Percentiles rank a stretch among this genome's conserved stretches.
Conservation (phyloP, 1,140 invertebrate genomes). For the Arctopsyche grandis region DNA sequence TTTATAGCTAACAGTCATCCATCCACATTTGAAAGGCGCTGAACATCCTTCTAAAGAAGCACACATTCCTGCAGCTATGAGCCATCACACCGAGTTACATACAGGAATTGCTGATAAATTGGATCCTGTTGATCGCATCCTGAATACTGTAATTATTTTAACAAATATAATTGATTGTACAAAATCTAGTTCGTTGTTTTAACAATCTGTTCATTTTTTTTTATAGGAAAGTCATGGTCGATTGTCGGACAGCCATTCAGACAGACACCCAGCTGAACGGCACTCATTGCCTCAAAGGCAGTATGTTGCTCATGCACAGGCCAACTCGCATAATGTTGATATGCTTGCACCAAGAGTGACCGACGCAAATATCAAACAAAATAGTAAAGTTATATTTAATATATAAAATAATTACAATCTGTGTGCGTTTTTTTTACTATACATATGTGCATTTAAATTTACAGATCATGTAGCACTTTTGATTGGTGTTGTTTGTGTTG, state of each 20-base stretch:
- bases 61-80: constrained; percentile 48
- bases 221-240: constrained; percentile 42
- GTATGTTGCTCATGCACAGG: constrained; percentile 71
- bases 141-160: constrained; percentile 57
- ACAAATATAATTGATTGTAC: neutral
- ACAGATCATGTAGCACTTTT: constrained; percentile 68
- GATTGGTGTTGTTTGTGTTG: constrained; percentile 92
- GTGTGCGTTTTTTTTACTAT: neutral
- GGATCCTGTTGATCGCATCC: constrained; percentile 60
- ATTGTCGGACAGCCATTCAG: neutral
- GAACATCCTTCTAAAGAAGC: constrained; percentile 45
- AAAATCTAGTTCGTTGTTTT: neutral
- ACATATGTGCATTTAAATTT: constrained; percentile 5
- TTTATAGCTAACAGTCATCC: constrained; percentile 79
- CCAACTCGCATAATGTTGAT: constrained; percentile 73
- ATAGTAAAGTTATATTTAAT: constrained; percentile 29
- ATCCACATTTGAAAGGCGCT: constrained; percentile 71
- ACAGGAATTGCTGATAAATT: constrained; percentile 64
- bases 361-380: constrained; percentile 46
- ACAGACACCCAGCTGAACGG: constrained; percentile 49
- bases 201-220: neutral
- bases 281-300: constrained; percentile 58
- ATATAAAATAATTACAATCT: neutral
- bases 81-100: constrained; percentile 59
- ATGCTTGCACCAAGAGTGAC: constrained; percentile 62